phyloP scores from a whole-genome alignment of 2,888 invertebrate genomes.

The Trichacis sp. region DNA sequence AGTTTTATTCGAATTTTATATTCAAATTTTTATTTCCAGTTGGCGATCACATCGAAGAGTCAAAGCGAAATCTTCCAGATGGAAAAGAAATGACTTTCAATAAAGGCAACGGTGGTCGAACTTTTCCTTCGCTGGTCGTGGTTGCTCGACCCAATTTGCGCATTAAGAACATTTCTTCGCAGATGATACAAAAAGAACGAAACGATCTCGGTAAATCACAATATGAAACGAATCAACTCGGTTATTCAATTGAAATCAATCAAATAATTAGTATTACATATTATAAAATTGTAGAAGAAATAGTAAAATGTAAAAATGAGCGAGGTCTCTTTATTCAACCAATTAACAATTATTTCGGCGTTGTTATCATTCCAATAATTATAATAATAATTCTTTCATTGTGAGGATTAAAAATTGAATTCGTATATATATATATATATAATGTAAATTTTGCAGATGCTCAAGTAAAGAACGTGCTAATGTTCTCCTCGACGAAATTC shows the following conservation, averaged over 20 bases:
- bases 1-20: no score
- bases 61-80: slow-evolving; percentile 77
- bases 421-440: no score
- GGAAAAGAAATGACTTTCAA: slow-evolving; percentile 82
- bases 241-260: no score
- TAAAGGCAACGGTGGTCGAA: slow-evolving; percentile 84
- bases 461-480: slow-evolving; percentile 85
- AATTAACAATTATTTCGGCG: no score
- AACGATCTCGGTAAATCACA: slow-evolving; percentile 69
- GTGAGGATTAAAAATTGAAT: no score
- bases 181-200: slow-evolving; percentile 64
- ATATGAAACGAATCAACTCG: no score
- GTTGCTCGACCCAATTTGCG: slow-evolving; percentile 84
- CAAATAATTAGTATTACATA: no score
- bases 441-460: slow-evolving; percentile 74
- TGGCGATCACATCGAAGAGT: slow-evolving; percentile 65
- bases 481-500: slow-evolving; percentile 86
- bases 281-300: no score
- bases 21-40: slow-evolving; percentile 44
- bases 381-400: no score
- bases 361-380: no score
- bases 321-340: no score
- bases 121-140: slow-evolving; percentile 88
- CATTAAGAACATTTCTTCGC: slow-evolving; percentile 73
- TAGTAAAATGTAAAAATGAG: no score